A percentile compares a stretch with the other conserved stretches of the same genome.
Conservation (phyloP, 2,888 invertebrate genomes). For the Tachina grossa region DNA sequence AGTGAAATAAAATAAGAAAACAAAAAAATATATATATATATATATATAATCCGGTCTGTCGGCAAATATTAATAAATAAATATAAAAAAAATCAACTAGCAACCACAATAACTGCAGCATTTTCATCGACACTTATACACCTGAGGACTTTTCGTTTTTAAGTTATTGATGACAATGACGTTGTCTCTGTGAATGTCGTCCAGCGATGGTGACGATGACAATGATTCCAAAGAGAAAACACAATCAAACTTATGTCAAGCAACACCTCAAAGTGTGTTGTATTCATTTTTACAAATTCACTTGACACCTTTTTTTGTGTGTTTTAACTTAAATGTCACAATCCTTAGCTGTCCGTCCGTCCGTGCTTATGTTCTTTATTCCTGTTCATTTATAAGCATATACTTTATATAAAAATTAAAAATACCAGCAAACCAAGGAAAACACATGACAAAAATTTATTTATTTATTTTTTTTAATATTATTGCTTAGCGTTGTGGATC, state of each 20-base stretch:
- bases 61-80: slow-evolving; percentile 53
- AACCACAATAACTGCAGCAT: slow-evolving; percentile 6
- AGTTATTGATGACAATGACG: slow-evolving; percentile 48
- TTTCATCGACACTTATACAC: slow-evolving; percentile 58
- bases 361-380: slow-evolving; percentile 29
- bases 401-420: slow-evolving; percentile 46
- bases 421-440: slow-evolving; percentile 52
- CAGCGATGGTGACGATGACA: slow-evolving; percentile 49
- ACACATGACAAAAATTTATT: slow-evolving; percentile 55
- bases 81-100: slow-evolving; percentile 19
- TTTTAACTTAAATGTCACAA: slow-evolving; percentile 56
- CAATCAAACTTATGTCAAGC: slow-evolving; percentile 66
- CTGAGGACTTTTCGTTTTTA: slow-evolving; percentile 58
- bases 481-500: slow-evolving; percentile 14
- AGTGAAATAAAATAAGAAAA: slow-evolving; percentile 10
- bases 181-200: slow-evolving; percentile 36
- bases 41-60: slow-evolving; percentile 49
- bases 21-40: not conserved
- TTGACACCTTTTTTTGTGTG: slow-evolving; percentile 72
- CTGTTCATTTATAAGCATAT: slow-evolving; percentile 25
- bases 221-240: slow-evolving; percentile 63
- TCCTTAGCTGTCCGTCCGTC: slow-evolving; percentile 47
- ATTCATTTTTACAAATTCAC: slow-evolving; percentile 74
- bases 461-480: slow-evolving; percentile 10
- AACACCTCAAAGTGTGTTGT: slow-evolving; percentile 71